These are phyloP conservation scores for Bombyx mori DNA, from an alignment of 1,140 invertebrate genomes.

Conservation along the genomic window DNA sequence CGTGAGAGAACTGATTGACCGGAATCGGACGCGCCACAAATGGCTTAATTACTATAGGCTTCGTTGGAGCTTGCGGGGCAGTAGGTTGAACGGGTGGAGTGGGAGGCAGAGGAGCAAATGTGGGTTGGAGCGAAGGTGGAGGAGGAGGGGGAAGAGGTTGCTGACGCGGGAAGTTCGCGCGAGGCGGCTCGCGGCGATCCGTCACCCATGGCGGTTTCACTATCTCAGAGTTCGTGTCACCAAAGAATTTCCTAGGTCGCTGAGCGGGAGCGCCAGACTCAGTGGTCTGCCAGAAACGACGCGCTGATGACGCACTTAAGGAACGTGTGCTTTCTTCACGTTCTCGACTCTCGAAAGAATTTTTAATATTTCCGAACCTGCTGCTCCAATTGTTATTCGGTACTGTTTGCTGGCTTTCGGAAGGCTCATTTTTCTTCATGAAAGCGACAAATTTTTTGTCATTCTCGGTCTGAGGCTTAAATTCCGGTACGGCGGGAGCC, in stretches of 20 bases:
- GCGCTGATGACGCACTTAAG: conserved; percentile 61
- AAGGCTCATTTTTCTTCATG: conserved; percentile 78
- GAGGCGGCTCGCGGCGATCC: conserved; percentile 37
- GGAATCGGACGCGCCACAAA: conserved; percentile 72
- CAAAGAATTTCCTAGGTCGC: conserved; percentile 33
- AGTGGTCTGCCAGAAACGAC: conserved; percentile 70
- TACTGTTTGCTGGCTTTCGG: conserved; percentile 36
- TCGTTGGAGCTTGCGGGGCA: conserved; percentile 55
- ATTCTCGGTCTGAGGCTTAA: conserved; percentile 86
- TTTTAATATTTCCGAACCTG: conserved; percentile 88
- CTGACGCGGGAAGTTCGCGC: conserved; percentile 23
- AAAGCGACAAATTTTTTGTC: conserved; percentile 88
- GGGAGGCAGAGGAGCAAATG: conserved; percentile 2
- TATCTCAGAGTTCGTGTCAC: conserved; percentile 32
- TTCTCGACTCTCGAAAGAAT: conserved; percentile 78
- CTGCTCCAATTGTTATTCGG: conserved; percentile 79
- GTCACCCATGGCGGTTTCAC: conserved; percentile 53
- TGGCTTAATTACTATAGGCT: conserved; percentile 45
- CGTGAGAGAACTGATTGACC: conserved; percentile 80
- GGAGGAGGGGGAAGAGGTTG: conserved; percentile 50
- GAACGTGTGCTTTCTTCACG: conserved; percentile 42
- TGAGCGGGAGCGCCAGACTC: conserved; percentile 13
- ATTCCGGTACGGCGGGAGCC: conserved; percentile 72
- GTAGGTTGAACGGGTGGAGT: conserved; percentile 33
- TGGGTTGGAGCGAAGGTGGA: conserved; percentile 33